These are phyloP conservation scores for Drosophila flavopinicola DNA, from an alignment of 2,888 invertebrate species.

Conservation along the genomic window DNA sequence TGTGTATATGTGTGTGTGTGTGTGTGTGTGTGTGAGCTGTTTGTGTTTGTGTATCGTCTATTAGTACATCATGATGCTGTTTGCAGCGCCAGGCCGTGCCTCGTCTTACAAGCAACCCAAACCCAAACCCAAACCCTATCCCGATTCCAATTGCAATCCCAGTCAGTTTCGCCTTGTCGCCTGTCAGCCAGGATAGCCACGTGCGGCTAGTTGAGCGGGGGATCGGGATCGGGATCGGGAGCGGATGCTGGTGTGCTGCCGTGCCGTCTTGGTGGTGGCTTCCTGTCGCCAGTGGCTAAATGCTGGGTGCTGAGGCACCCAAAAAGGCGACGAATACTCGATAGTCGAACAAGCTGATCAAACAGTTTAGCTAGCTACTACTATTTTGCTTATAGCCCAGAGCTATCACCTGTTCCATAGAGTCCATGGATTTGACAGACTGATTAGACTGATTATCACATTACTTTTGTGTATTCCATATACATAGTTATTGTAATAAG, in stretches of 20 bases:
- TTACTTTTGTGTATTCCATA: neutral
- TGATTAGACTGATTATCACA: neutral
- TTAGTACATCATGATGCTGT: constrained; percentile 45
- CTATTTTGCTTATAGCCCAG: constrained; percentile 40
- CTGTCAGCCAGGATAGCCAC: constrained; percentile 56
- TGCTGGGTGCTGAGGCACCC: constrained; percentile 21
- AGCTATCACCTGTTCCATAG: neutral
- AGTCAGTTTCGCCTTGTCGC: constrained; percentile 45
- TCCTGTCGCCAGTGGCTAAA: constrained; percentile 60
- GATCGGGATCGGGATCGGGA: neutral
- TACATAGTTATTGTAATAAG: too few relatives aligned
- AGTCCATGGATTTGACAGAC: constrained; percentile 10
- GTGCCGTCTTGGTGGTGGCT: too few relatives aligned
- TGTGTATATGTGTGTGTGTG: neutral
- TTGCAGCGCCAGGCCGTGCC: constrained; percentile 22
- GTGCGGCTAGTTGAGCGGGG: constrained; percentile 35
- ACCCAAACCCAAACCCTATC: constrained; percentile 6
- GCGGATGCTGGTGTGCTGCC: too few relatives aligned
- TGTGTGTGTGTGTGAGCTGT: constrained; percentile 9
- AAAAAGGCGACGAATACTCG: constrained; percentile 72
- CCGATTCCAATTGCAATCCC: constrained; percentile 8
- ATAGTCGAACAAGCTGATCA: constrained; percentile 70
- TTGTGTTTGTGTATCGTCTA: too few relatives aligned
- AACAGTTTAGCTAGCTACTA: constrained; percentile 53
- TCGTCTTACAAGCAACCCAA: constrained; percentile 27